Evolutionary conservation across 2,113 vertebrate species (phyloP), one percentile per base, ranked within the genome.

Genomic region (Hymenochirus boettgeri): DNA sequence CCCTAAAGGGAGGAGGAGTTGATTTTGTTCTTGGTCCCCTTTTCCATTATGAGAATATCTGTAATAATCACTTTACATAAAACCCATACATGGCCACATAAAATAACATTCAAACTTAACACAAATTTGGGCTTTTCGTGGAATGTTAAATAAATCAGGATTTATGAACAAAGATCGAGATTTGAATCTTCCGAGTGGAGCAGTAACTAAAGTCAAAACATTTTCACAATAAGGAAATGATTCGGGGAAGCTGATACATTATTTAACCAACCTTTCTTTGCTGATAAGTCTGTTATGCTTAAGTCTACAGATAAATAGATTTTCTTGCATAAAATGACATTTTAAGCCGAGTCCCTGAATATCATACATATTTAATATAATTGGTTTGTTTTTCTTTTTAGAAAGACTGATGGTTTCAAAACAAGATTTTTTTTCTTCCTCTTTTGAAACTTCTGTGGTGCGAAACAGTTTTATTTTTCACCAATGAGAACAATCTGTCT

Each of bases 301-400:
- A 21, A 23, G 46, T 48, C 46, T 46, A 48, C 21, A 48, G 46
- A 23, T 22, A 48, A 22, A 23, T 9, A 23, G 46, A 23, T 48
- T 48, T 48, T 11, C 21, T 22, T 48, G 46, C 46, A 23, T 48
- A 48, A 19, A 23, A 23, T 21, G 18, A 23, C 8, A 22, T 22
- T 48, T 48, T 48, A 23, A 48, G 46, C 33, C 8, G 18, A 35
- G 10, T 35, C 22, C 54, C 25, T 57, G 31, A 33, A 57, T 35
- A 22, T 33, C 19, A 57, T 35, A 57, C 25, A 55, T 55, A 18
- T 55, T 18, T 55, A 31, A 55, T 55, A 31, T 12, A 27, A 55
- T 55, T 55, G 52, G 18, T 35, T 12, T 35, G 25, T 31, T 10
- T 31, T 31, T 55, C 8, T 8, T 19, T 54, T 33, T 57, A 2